These are phyloP conservation scores for Phrynosoma blainvillii DNA, from an alignment of 2,113 vertebrate species.

Conservation along the genomic window DNA sequence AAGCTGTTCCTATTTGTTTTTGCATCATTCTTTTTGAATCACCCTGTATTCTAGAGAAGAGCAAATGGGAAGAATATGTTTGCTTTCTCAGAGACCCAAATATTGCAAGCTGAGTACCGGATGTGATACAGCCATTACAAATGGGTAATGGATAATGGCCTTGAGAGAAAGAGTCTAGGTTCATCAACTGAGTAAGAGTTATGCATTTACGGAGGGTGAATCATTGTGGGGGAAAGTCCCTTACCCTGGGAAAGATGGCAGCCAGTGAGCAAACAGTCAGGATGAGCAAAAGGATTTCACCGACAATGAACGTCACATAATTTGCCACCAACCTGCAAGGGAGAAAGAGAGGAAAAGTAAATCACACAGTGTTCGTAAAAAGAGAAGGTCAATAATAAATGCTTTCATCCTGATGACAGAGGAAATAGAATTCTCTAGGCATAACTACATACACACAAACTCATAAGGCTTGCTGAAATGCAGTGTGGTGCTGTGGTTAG, in stretches of 20 bases:
- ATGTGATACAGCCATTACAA: neutral
- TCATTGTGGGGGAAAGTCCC: constrained; percentile 26
- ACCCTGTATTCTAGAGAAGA: too few species aligned
- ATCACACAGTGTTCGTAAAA: accelerated
- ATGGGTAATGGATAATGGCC: neutral
- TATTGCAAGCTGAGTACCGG: neutral
- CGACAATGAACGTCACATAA: constrained; percentile 89
- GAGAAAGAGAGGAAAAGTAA: neutral
- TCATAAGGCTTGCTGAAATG: neutral
- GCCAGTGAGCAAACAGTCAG: constrained; percentile 90
- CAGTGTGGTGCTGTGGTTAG: neutral
- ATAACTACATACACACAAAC: too few species aligned
- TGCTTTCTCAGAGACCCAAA: neutral
- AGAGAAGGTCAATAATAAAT: neutral
- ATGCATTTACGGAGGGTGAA: neutral
- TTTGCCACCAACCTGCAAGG: constrained; percentile 86
- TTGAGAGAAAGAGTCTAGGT: too few species aligned
- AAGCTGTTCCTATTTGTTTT: too few species aligned
- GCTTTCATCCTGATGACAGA: neutral
- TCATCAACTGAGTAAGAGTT: neutral
- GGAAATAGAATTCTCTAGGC: neutral
- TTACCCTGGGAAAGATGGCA: constrained; percentile 91
- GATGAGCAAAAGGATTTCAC: constrained; percentile 87
- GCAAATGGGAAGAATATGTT: too few species aligned
- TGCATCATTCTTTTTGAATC: too few species aligned